Percentiles rank a stretch among this genome's conserved stretches.
phyloP scores from a whole-genome alignment of 2,888 invertebrate species.

The Fabriciana adippe region DNA sequence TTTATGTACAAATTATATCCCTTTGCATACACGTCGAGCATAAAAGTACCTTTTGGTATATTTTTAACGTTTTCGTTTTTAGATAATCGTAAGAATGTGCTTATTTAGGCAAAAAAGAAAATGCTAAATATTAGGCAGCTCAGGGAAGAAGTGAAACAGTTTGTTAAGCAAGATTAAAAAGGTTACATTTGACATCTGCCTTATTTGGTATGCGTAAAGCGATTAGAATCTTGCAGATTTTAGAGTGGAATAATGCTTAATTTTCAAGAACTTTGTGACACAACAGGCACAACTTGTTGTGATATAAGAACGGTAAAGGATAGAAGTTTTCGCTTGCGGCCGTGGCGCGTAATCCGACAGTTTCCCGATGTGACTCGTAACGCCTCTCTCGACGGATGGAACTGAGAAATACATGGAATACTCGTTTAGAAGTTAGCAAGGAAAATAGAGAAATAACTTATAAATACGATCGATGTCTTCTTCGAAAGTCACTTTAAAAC shows the following conservation, averaged over 20 bases:
- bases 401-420: constrained; percentile 37
- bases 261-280: constrained; percentile 42
- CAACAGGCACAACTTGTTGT: constrained; percentile 45
- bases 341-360: constrained; percentile 56
- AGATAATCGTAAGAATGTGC: constrained; percentile 43
- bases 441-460: constrained; percentile 35
- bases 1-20: constrained; percentile 67
- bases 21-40: constrained; percentile 63
- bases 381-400: constrained; percentile 38
- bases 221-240: constrained; percentile 37
- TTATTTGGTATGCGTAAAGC: constrained; percentile 44
- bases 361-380: constrained; percentile 45
- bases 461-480: constrained; percentile 18
- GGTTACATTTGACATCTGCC: constrained; percentile 39
- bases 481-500: constrained; percentile 1
- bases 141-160: constrained; percentile 43
- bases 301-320: constrained; percentile 53
- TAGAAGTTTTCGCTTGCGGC: constrained; percentile 59
- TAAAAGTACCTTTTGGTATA: constrained; percentile 65
- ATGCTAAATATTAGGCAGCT: constrained; percentile 36
- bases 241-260: constrained; percentile 43
- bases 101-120: constrained; percentile 41
- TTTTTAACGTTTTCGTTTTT: constrained; percentile 50
- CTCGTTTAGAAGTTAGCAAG: constrained; percentile 38
- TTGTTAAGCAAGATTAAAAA: constrained; percentile 45